phyloP scores from a whole-genome alignment of 1,140 invertebrate genomes.

The Platyscapa corneri region DNA sequence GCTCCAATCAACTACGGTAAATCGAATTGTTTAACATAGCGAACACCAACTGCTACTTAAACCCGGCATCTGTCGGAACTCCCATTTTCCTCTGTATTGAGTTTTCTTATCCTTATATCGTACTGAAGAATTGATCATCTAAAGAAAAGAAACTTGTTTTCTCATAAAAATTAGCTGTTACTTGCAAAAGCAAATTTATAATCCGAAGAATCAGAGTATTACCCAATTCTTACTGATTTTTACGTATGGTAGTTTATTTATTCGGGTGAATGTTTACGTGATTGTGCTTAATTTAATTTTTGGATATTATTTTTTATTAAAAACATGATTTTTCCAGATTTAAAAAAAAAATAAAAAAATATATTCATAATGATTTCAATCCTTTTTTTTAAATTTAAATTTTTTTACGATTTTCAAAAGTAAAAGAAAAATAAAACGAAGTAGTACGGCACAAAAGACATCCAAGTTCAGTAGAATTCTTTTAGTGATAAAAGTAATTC shows the following conservation, averaged over 20 bases:
- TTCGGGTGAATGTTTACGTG: too few species aligned
- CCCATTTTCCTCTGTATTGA: not conserved
- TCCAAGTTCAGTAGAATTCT: too few species aligned
- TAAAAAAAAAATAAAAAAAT: too few species aligned
- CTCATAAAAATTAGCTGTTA: constrained; percentile 7
- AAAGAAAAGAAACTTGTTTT: constrained; percentile 23
- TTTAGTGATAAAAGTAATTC: too few species aligned
- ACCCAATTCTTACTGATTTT: not conserved
- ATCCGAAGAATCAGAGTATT: not conserved
- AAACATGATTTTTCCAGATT: too few species aligned
- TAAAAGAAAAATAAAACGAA: too few species aligned
- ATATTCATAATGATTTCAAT: too few species aligned
- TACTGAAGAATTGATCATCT: not conserved
- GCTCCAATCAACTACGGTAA: constrained; percentile 69
- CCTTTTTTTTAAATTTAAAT: too few species aligned
- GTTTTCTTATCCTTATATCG: not conserved
- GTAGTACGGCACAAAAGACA: too few species aligned
- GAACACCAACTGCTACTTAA: constrained; percentile 72
- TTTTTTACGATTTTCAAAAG: too few species aligned
- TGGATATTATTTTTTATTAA: too few species aligned
- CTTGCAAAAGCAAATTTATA: not conserved
- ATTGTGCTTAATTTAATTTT: too few species aligned
- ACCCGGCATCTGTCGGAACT: constrained; percentile 63
- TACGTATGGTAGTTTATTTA: not conserved
- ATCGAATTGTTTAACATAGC: constrained; percentile 72